These are phyloP conservation scores for Calvadosia cruxmelitensis DNA, from an alignment of 30 jellyfish, hydroid and myxozoan genomes.

Conservation along the genomic window DNA sequence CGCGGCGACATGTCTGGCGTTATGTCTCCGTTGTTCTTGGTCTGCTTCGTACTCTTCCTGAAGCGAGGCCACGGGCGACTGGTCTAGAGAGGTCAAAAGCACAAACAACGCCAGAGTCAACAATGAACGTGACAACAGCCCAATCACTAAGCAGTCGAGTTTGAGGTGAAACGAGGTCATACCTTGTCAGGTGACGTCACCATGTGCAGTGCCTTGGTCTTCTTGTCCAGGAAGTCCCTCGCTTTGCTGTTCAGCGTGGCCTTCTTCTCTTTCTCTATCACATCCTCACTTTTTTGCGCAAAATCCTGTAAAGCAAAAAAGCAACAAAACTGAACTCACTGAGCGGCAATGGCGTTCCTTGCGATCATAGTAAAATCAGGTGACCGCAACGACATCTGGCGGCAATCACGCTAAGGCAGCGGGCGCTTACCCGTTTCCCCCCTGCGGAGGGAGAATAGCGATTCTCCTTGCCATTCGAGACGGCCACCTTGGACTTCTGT, in stretches of 20 bases:
- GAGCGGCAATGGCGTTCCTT: background rate
- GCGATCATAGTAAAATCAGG: background rate
- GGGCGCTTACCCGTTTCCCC: background rate
- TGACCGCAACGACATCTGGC: background rate
- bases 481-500: background rate
- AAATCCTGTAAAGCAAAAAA: background rate
- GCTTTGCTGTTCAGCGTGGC: constrained; percentile 37
- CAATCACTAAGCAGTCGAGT: no score
- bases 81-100: no score
- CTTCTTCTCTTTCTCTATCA: constrained; percentile 38
- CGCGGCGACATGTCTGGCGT: no score
- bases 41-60: no score
- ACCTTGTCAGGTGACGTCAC: background rate
- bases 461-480: background rate
- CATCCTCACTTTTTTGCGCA: constrained; percentile 27
- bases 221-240: constrained; percentile 40
- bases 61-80: no score
- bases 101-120: no score
- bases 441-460: background rate
- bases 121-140: no score
- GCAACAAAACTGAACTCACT: background rate
- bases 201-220: constrained; percentile 12
- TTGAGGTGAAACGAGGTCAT: no score
- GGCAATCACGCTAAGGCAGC: no score
- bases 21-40: no score